Base-by-base conservation (phyloP, 2,797 vertebrate genomes). In the Sitta carolinensis region DNA sequence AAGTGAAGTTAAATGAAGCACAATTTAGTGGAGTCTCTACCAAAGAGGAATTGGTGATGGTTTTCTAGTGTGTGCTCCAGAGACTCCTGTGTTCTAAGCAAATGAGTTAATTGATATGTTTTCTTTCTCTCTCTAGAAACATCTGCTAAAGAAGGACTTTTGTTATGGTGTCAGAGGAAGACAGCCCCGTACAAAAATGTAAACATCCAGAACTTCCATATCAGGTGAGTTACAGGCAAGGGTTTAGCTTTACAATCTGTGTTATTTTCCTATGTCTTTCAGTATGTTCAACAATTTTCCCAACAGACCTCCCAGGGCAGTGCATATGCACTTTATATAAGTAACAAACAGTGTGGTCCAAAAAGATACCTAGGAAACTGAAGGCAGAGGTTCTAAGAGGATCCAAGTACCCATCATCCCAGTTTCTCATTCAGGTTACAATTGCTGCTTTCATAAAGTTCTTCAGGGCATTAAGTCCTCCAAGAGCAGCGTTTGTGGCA, bases 131-230 rank as follows among this genome's bases (percentile, higher is more conserved):
- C 87, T 69, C 32, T 97, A 99, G 99, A 99, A 97, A 99, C 99
- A 11, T 99, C 99, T 38, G 99, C 99, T 93, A 99, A 99, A 98
- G 99, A 99, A 94, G 99, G 99, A 51, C 98, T 99, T 91, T 97
- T 99, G 94, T 94, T 99, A 87, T 99, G 99, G 99, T 99, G 99
- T 97, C 99, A 99, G 97, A 98, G 99, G 95, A 99, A 99, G 98
- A 99, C 99, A 1, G 99, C 99, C 8, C 99, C 99, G 16, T 99
- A 99, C 97, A 99, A 99, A 98, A 99, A 99, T 16, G 99, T 99
- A 96, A 99, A 99, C 98, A 99, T 99, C 97, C 99, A 99, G 92
- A 99, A 99, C 98, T 99, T 99, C 98, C 99, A 99, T 96, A 99
- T 99, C 98, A 99, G 99, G 99, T 99, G 89, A 95, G 94, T 87